Percentiles rank a stretch among this genome's conserved stretches.
Evolutionary conservation across 2,113 vertebrate species (phyloP).

Genomic region (Rhagologus leucostigma): DNA sequence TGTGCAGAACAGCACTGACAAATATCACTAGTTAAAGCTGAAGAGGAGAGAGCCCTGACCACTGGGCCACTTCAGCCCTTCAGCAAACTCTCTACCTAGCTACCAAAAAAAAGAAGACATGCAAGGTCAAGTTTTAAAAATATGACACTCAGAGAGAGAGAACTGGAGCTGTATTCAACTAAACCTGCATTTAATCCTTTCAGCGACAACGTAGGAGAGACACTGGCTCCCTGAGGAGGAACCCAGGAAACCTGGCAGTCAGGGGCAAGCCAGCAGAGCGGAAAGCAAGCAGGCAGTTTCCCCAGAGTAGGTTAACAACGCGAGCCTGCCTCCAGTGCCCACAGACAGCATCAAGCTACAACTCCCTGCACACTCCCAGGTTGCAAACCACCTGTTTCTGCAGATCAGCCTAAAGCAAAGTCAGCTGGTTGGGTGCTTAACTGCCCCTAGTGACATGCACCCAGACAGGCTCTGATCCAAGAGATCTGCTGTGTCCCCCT

Average conservation of each 20-base stretch:
- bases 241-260: not conserved
- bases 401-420: not conserved
- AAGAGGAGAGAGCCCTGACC: not conserved
- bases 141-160: not conserved
- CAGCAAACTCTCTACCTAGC: not conserved
- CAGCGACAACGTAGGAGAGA: accelerated
- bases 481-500: not conserved
- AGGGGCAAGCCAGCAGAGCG: not conserved
- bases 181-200: not conserved
- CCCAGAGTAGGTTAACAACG: not conserved
- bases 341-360: not conserved
- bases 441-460: not conserved
- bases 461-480: not conserved
- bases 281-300: not conserved
- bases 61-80: not conserved
- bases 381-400: not conserved
- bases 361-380: not conserved
- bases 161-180: not conserved
- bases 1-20: not conserved
- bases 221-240: not conserved
- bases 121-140: not conserved
- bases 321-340: not conserved
- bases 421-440: not conserved
- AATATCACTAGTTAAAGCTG: not conserved
- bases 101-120: not conserved